A percentile compares a stretch with the other conserved stretches of the same genome.
Conservation (phyloP, 2,113 vertebrate species). For the Talpa occidentalis region DNA sequence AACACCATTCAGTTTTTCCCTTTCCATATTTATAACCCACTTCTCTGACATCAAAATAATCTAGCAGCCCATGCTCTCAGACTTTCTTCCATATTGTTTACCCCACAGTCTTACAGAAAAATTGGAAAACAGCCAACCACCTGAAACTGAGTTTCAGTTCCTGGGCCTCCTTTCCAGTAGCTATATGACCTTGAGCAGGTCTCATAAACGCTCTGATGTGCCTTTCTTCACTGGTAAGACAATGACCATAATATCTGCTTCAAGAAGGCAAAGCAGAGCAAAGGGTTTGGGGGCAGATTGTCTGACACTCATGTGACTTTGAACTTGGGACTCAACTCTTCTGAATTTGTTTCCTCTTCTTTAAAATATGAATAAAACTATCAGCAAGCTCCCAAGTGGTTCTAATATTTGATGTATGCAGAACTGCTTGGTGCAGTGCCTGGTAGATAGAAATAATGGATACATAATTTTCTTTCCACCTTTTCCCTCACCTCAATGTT, state of each 20-base stretch:
- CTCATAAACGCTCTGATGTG: not conserved
- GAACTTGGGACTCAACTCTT: not conserved
- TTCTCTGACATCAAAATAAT: not conserved
- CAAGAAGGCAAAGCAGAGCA: too few species aligned
- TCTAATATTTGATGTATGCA: not conserved
- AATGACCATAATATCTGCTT: not conserved
- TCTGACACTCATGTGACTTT: not conserved
- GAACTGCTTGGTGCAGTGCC: not conserved
- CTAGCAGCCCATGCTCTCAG: not conserved
- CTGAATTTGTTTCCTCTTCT: slow-evolving; percentile 4
- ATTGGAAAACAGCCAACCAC: not conserved
- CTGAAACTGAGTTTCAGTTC: not conserved
- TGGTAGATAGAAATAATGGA: not conserved
- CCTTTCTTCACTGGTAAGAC: not conserved
- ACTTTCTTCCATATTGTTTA: not conserved
- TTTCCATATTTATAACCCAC: not conserved
- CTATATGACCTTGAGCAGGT: not conserved
- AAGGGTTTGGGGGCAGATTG: too few species aligned
- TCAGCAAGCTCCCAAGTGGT: not conserved
- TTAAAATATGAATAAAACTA: not conserved
- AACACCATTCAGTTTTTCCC: not conserved
- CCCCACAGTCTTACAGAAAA: not conserved
- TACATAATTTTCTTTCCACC: not conserved
- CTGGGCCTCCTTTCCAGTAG: not conserved
- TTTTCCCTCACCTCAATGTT: slow-evolving; percentile 4